phyloP scores from a whole-genome alignment of 53 echinoderm and acorn worm species.

The Crossaster papposus region DNA sequence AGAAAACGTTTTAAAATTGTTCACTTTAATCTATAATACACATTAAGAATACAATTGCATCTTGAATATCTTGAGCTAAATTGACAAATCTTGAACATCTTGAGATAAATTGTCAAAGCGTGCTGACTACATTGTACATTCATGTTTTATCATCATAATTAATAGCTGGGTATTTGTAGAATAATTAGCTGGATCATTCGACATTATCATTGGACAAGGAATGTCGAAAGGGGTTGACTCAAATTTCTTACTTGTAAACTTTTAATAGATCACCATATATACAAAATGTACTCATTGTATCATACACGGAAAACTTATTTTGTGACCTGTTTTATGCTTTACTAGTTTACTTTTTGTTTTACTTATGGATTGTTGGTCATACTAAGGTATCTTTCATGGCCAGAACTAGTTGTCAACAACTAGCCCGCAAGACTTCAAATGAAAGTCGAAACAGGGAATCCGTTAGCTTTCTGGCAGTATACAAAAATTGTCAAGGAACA shows the following conservation, averaged over 20 bases:
- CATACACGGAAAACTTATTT: background rate
- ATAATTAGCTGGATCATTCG: too few species aligned
- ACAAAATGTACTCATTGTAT: background rate
- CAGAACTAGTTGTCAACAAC: too few species aligned
- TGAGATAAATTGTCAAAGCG: background rate
- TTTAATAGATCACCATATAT: background rate
- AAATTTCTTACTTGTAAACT: background rate
- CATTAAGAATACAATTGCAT: background rate
- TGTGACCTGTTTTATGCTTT: background rate
- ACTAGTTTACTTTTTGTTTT: too few species aligned
- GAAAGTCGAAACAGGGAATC: too few species aligned
- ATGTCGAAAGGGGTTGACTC: background rate
- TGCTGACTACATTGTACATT: background rate
- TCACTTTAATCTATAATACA: background rate
- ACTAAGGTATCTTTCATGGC: too few species aligned
- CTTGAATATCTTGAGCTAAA: background rate
- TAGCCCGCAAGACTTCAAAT: too few species aligned
- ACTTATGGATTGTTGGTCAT: too few species aligned
- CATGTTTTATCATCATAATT: too few species aligned
- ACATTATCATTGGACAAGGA: background rate
- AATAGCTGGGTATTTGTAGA: too few species aligned
- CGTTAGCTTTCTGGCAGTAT: too few species aligned
- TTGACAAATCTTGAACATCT: background rate
- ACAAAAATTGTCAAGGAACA: too few species aligned
- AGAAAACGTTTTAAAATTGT: conserved; percentile 28